Evolutionary conservation across 2,797 vertebrate genomes (phyloP), one percentile per base, ranked within the genome.

Genomic region (Thalassophryne amazonica): DNA sequence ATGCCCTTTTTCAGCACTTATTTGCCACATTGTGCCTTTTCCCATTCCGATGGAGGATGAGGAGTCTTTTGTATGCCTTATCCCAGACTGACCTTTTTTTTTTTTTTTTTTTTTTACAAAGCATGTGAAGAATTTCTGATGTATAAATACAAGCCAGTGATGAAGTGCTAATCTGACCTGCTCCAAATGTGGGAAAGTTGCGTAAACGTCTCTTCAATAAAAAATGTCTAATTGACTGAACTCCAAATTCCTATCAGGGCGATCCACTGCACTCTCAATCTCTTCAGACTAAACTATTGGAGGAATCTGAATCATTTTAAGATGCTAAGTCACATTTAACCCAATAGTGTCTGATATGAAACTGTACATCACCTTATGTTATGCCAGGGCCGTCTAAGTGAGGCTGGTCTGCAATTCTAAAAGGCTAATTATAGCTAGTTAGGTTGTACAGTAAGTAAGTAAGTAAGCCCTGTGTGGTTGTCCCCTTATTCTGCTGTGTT

Each of bases 121-220:
- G 73, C 74, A 83, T 71, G 77, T 67, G 50, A 81, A 68, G 80
- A 80, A 86, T 86, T 32, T 64, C 23, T 58, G 56, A 78, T 76
- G 75, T 80, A 59, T 84, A 76, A 84, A 86, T 81, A 80, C 54
- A 18, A 50, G 49, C 55, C 60, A 37, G 57, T 82, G 77, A 84
- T 82, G 71, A 69, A 86, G 77, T 74, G 69, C 67, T 57, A 6
- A 69, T 57, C 65, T 75, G 77, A 79, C 69, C 69, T 63, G 75
- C 48, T 76, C 58, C 67, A 41, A 76, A 73, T 73, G 72, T 81
- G 79, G 77, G 76, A 76, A 84, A 68, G 58, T 59, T 76, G 58
- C 60, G 77, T 58, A 65, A 77, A 73, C 52, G 60, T 15, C 39
- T 78, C 58, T 69, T 74, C 33, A 82, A 74, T 82, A 78, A 86